Conservation (phyloP, 2,888 invertebrate species). For the Brachyptera risi region DNA sequence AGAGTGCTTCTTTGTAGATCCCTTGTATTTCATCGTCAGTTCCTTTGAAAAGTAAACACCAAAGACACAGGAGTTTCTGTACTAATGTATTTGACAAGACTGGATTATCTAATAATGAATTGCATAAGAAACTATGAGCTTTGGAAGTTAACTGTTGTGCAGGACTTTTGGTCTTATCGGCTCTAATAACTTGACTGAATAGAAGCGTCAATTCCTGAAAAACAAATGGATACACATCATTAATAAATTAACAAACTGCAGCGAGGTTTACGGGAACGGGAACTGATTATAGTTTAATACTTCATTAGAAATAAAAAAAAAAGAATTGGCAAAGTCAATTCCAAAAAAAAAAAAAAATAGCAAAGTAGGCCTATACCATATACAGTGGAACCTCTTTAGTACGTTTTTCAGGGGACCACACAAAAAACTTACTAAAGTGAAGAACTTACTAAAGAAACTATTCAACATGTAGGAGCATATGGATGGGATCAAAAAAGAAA, state of each 20-base stretch:
- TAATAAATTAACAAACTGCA: neutral
- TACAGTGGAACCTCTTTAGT: too few relatives aligned
- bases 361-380: too few relatives aligned
- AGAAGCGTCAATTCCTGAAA: slow-evolving; percentile 16
- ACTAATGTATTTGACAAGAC: slow-evolving; percentile 33
- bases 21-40: slow-evolving; percentile 38
- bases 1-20: slow-evolving; percentile 37
- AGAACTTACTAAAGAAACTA: too few relatives aligned
- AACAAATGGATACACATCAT: neutral
- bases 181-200: slow-evolving; percentile 12
- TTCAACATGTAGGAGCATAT: too few relatives aligned
- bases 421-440: too few relatives aligned
- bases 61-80: slow-evolving; percentile 39
- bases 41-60: slow-evolving; percentile 35
- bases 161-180: neutral
- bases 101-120: slow-evolving; percentile 3
- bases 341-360: too few relatives aligned
- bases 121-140: neutral
- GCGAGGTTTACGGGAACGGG: neutral
- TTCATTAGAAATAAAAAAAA: neutral
- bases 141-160: neutral
- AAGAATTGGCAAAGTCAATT: too few relatives aligned
- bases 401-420: too few relatives aligned
- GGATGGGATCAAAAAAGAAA: too few relatives aligned
- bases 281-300: neutral